Percentiles rank a stretch among this genome's conserved stretches.
Conservation (phyloP, 1,140 invertebrate genomes). For the Dufourea novaeangliae region DNA sequence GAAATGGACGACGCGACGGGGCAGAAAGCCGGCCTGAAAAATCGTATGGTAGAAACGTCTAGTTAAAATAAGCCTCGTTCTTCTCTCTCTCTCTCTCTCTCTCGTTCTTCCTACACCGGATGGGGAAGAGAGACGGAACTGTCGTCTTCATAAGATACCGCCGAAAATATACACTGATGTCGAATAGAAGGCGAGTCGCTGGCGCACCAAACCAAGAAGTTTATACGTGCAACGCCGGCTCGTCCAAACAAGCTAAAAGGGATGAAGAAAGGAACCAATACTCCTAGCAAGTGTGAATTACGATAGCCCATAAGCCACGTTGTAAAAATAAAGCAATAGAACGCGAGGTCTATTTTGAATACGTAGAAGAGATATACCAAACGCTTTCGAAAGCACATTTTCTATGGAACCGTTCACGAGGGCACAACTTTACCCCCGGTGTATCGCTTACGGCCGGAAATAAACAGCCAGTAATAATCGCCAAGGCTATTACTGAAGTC, state of each 20-base stretch:
- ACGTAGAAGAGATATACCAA: no score
- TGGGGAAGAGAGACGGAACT: not conserved
- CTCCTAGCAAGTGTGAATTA: conserved; percentile 23
- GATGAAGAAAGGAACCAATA: conserved; percentile 25
- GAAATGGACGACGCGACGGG: not conserved
- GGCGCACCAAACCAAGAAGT: not conserved
- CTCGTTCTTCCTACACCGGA: not conserved
- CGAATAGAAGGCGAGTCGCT: conserved; percentile 15
- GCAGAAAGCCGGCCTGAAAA: conserved; percentile 33
- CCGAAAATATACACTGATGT: conserved; percentile 44
- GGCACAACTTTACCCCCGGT: not conserved
- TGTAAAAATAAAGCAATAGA: conserved; percentile 21
- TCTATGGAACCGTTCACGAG: not conserved
- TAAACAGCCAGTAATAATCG: conserved; percentile 7
- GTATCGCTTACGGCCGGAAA: conserved; percentile 8
- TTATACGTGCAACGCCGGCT: conserved; percentile 6
- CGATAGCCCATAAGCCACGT: not conserved
- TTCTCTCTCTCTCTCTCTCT: not conserved
- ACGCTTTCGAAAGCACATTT: no score
- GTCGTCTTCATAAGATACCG: conserved; percentile 27
- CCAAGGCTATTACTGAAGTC: not conserved
- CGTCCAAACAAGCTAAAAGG: conserved; percentile 21
- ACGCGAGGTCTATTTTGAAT: not conserved
- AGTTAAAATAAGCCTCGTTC: conserved; percentile 45
- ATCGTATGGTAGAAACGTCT: conserved; percentile 32